phyloP scores from a whole-genome alignment of 2,888 invertebrate genomes.

The Alviniconcha strummeri region DNA sequence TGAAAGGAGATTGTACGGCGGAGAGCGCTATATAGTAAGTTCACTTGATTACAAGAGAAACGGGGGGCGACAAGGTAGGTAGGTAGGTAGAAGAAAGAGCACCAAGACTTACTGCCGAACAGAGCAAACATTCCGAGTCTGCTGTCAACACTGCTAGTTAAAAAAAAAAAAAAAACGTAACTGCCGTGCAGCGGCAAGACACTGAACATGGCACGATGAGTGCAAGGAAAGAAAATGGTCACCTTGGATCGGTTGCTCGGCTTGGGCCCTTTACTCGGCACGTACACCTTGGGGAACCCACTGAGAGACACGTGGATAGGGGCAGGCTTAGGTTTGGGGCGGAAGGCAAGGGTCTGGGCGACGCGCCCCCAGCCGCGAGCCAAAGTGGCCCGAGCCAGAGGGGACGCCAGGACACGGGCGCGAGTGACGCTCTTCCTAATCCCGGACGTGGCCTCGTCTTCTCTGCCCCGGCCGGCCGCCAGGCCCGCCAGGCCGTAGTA shows the following conservation, averaged over 20 bases:
- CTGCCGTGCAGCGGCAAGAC: slow-evolving; percentile 33
- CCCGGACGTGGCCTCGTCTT: neutral
- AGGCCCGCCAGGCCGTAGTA: neutral
- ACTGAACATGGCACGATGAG: slow-evolving; percentile 21
- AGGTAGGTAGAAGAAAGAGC: neutral
- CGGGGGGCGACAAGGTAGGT: neutral
- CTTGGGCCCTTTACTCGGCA: slow-evolving; percentile 36
- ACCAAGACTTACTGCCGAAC: slow-evolving; percentile 20
- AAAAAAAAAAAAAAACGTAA: too few species aligned
- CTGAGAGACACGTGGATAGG: slow-evolving; percentile 35
- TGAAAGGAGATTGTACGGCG: slow-evolving; percentile 32
- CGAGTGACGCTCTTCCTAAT: neutral
- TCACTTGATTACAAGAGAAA: neutral
- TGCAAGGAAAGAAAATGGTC: slow-evolving; percentile 31
- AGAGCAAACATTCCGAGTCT: slow-evolving; percentile 19
- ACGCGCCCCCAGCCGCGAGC: slow-evolving; percentile 17
- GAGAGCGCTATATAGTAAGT: slow-evolving; percentile 22
- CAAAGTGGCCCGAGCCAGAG: slow-evolving; percentile 28
- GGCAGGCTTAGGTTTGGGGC: slow-evolving; percentile 33
- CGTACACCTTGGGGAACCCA: slow-evolving; percentile 38
- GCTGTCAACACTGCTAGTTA: slow-evolving; percentile 22
- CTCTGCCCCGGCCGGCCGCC: neutral
- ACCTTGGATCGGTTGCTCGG: slow-evolving; percentile 44
- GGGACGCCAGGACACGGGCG: slow-evolving; percentile 14
- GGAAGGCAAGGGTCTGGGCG: slow-evolving; percentile 30